A percentile compares a stretch with the other conserved stretches of the same genome.
phyloP scores from a whole-genome alignment of 2,797 vertebrate species.

The Emys orbicularis region DNA sequence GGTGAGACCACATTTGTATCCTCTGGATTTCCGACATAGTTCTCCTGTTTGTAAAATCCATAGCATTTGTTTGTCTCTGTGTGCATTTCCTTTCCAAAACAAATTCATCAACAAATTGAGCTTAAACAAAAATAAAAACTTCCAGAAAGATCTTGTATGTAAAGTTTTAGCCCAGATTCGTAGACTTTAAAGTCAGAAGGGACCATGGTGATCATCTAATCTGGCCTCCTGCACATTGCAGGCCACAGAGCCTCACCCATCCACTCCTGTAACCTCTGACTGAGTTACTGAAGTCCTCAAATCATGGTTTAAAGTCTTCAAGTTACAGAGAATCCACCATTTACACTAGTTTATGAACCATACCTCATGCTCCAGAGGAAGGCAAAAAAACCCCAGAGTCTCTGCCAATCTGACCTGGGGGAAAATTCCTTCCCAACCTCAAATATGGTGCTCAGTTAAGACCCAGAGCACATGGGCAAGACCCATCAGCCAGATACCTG shows the following conservation, averaged over 20 bases:
- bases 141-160: neutral
- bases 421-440: neutral
- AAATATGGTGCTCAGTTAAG: neutral
- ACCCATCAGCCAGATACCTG: neutral
- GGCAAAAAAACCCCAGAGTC: neutral
- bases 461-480: neutral
- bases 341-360: neutral
- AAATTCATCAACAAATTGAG: neutral
- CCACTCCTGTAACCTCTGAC: neutral
- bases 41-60: neutral
- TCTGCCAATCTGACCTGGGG: neutral
- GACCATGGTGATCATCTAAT: neutral
- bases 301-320: neutral
- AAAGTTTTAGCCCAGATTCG: neutral
- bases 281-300: neutral
- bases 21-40: neutral
- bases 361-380: neutral
- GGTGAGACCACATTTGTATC: neutral
- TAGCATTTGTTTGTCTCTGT: neutral
- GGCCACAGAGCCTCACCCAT: neutral
- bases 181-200: neutral
- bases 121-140: neutral
- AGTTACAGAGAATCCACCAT: neutral
- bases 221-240: neutral
- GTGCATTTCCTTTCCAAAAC: neutral